Percentiles rank a stretch among this genome's conserved stretches.
Conservation (phyloP, 2,797 vertebrate species). For the Hoplostethus mediterraneus region DNA sequence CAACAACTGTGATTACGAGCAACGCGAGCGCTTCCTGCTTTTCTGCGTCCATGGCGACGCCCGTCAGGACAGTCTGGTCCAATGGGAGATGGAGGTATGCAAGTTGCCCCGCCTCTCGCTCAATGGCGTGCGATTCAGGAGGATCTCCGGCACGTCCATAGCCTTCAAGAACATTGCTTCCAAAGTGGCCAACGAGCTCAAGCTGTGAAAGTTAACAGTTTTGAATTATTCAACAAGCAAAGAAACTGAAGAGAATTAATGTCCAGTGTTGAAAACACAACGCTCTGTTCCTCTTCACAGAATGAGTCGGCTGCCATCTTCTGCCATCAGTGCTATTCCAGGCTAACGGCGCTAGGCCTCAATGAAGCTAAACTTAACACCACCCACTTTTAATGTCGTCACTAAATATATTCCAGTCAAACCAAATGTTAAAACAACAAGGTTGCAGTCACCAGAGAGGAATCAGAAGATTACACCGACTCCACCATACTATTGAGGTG, state of each 20-base stretch:
- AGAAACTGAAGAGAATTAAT: no score
- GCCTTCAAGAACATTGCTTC: slow-evolving; percentile 97
- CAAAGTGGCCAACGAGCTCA: slow-evolving; percentile 94
- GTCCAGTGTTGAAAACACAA: no score
- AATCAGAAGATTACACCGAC: no score
- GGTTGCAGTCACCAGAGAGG: no score
- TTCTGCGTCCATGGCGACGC: slow-evolving; percentile 94
- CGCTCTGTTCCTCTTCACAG: neutral
- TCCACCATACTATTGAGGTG: no score
- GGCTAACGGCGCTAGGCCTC: slow-evolving; percentile 78
- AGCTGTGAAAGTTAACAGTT: slow-evolving; percentile 82
- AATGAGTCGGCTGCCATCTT: neutral
- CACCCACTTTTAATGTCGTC: slow-evolving; percentile 44
- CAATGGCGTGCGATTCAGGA: slow-evolving; percentile 93
- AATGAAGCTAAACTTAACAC: slow-evolving; percentile 66
- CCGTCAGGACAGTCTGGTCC: slow-evolving; percentile 91
- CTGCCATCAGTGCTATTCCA: slow-evolving; percentile 79
- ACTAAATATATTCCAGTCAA: slow-evolving; percentile 50
- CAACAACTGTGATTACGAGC: slow-evolving; percentile 95
- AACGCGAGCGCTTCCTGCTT: slow-evolving; percentile 92
- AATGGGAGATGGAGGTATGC: slow-evolving; percentile 97
- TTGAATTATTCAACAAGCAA: no score
- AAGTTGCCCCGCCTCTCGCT: slow-evolving; percentile 93
- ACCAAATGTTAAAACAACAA: slow-evolving; percentile 44
- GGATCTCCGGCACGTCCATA: slow-evolving; percentile 94